phyloP scores from a whole-genome alignment of 2,113 vertebrate genomes.

The Plecturocebus donacophilus region DNA sequence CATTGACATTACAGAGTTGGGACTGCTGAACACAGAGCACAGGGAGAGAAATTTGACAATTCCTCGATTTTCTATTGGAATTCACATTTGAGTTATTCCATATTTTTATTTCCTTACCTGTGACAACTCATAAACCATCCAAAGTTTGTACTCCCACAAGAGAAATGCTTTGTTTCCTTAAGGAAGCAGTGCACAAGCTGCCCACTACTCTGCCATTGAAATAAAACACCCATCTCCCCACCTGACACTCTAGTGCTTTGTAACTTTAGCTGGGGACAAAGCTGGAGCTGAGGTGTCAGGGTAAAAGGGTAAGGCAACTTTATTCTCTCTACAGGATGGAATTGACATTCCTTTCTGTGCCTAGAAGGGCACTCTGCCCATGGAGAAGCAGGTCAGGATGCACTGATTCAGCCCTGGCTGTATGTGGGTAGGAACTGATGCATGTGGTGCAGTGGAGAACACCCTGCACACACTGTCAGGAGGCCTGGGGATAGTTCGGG shows the following conservation, averaged over 20 bases:
- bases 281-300: not conserved
- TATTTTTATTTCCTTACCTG: not conserved
- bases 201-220: not conserved
- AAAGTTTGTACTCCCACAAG: not conserved
- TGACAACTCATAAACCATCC: not conserved
- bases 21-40: not conserved
- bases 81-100: not conserved
- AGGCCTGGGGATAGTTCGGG: not conserved
- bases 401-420: not conserved
- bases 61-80: not conserved
- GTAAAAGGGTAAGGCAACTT: not conserved
- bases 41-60: not conserved
- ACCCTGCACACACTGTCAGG: accelerated
- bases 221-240: not conserved
- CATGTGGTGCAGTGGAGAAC: not conserved
- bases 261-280: not conserved
- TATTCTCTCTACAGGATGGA: not conserved
- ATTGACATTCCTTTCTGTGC: not conserved
- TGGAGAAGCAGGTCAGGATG: not conserved
- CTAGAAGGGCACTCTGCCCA: accelerated
- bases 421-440: not conserved
- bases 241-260: not conserved
- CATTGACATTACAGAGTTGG: not conserved
- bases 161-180: not conserved
- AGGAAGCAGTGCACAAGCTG: not conserved